A percentile compares a stretch with the other conserved stretches of the same genome.
Conservation (phyloP, 2,797 vertebrate species). For the Babyrousa celebensis region DNA sequence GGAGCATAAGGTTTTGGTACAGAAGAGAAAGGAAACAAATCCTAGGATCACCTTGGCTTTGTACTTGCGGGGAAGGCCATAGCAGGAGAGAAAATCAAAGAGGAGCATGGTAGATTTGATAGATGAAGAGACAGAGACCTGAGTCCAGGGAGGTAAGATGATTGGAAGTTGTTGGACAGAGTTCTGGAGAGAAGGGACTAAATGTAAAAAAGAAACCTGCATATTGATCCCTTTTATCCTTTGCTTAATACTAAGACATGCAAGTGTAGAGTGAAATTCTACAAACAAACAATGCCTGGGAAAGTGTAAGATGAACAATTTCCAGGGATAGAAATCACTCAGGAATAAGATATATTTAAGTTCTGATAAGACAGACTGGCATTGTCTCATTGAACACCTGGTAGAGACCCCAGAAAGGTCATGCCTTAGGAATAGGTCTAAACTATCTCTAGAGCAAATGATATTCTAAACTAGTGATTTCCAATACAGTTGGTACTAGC, state of each 20-base stretch:
- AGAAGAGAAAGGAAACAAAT: neutral
- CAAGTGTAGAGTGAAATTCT: neutral
- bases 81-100: neutral
- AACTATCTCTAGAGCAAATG: too few species aligned
- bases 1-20: neutral
- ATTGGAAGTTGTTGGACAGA: neutral
- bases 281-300: neutral
- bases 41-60: neutral
- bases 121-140: neutral
- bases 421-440: too few species aligned
- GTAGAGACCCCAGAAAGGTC: neutral
- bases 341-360: neutral
- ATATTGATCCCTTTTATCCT: neutral
- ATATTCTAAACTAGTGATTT: too few species aligned
- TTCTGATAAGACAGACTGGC: neutral
- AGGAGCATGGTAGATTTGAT: neutral
- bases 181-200: neutral
- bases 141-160: neutral
- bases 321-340: neutral
- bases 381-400: neutral
- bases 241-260: neutral
- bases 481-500: too few species aligned
- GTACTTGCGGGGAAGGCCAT: neutral
- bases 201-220: neutral
- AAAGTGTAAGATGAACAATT: neutral